Base-by-base conservation (phyloP, 2,888 invertebrate genomes). In the Lepidochrysops patricia region DNA sequence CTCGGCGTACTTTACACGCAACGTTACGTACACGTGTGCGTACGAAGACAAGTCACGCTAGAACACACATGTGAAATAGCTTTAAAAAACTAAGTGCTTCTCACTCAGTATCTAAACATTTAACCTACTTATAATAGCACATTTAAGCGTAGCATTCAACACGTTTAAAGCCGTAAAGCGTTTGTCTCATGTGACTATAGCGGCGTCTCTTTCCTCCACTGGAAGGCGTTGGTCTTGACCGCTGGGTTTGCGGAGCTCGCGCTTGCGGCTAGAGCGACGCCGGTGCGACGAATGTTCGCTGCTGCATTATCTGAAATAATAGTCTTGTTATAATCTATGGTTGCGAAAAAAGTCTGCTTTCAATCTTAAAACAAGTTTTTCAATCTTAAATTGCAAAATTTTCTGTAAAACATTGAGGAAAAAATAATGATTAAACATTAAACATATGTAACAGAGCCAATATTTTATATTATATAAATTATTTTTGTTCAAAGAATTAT, bases 201-300 rank as follows among this genome's bases (percentile, higher is more conserved):
- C 23, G 96, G 96, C 65, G 96, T 96, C 84, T 96, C 96, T 78
- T 95, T 95, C 76, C 95, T 91, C 93, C 96, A 94, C 70, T 95
- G 95, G 72, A 96, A 94, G 67, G 95, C 95, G 86, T 95, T 95
- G 0, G 92, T 92, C 72, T 91, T 92, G 61, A 92, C 92, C 1
- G 91, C 91, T 0, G 92, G 92, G 72, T 90, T 90, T 67, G 90
- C 84, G 0, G 91, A 91, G 50, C 91, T 90, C 0, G 90, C 89
- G 67, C 89, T 87, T 0, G 91, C 91, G 0, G 92, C 90, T 19
- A 90, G 60, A 0, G 90, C 90, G 0, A 89, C 89, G 23, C 90
- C 90, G 0, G 92, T 92, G 27, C 92, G 90, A 1, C 92, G 79
- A 48, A 92, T 86, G 67, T 92, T 92, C 0, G 92, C 92, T 0